Percentiles rank a stretch among this genome's conserved stretches.
phyloP scores from a whole-genome alignment of 2,888 invertebrate species.

The Cerastoderma edule region DNA sequence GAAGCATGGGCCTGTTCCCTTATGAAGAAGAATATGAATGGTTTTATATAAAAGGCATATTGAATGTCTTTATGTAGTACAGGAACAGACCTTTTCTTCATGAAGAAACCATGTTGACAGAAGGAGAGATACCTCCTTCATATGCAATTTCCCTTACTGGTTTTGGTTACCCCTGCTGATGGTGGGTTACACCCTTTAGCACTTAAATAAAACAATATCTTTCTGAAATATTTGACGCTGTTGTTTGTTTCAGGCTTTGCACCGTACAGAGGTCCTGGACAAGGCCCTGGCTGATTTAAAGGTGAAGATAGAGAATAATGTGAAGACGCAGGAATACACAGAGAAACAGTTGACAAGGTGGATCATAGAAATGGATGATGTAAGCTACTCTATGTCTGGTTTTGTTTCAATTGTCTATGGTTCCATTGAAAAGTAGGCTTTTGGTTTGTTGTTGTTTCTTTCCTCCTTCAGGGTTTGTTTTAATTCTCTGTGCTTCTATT shows the following conservation, averaged over 20 bases:
- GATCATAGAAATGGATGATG: constrained; percentile 81
- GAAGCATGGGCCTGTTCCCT: no score
- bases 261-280: constrained; percentile 91
- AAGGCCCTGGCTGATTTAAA: constrained; percentile 85
- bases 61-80: no score
- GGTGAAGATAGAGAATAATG: constrained; percentile 69
- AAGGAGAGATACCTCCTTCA: no score
- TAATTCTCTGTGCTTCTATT: neutral
- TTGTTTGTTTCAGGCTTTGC: constrained; percentile 87
- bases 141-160: no score
- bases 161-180: no score
- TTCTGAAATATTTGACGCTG: neutral
- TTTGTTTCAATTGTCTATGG: neutral
- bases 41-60: no score
- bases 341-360: constrained; percentile 78
- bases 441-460: neutral
- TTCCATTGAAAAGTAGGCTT: neutral
- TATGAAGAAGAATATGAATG: no score
- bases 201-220: constrained; percentile 3
- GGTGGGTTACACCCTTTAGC: no score
- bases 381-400: constrained; percentile 60
- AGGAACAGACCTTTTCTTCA: no score
- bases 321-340: constrained; percentile 69
- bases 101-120: no score
- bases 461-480: neutral